Base-by-base conservation (phyloP, 2,888 invertebrate genomes). In the Drosophila hawaiiensis region DNA sequence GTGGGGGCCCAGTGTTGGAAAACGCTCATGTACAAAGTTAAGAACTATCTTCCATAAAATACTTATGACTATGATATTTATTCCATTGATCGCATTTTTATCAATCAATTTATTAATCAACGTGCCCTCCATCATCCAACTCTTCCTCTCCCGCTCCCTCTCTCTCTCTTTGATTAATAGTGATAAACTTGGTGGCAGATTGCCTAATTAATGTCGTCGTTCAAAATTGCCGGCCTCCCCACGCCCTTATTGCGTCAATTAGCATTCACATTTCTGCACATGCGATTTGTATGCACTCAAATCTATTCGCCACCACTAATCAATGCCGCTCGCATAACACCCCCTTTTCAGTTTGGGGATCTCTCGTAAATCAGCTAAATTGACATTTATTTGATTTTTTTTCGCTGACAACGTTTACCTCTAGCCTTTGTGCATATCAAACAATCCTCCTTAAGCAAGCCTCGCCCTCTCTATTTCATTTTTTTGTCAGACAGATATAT, bases 161-260 rank as follows among this genome's bases (percentile, higher is more conserved):
- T 33, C 12, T 3, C 12, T 14, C n/a, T 39, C 28, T 33, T 33
- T 43, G 12, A 43, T 78, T 76, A 68, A 76, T 72, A 72, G 55
- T n/a, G 53, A 63, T 62, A 61, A 55, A 37, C 49, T 61, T 14
- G 74, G 67, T 84, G 84, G 90, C 84, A 84, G 35, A 16, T 47
- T 78, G 90, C 84, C 84, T 87, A 89, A 87, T 84, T 89, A 82
- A 65, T 72, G 78, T 71, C 78, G 60, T 64, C 69, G 63, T 72
- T 79, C 61, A 28, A 65, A 52, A 60, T 54, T 28, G 56, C 56
- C 49, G 63, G 76, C 5, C 12, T 47, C 2, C 54, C 37, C 28
- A 4, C 41, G 29, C 9, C 39, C 49, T 12, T 55, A 63, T 59
- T 55, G 56, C 54, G 68, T 78, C 86, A 89, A 83, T 83, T 89